Evolutionary conservation across 2,113 vertebrate genomes (phyloP).

Genomic region (Paramisgurnus dabryanus): DNA sequence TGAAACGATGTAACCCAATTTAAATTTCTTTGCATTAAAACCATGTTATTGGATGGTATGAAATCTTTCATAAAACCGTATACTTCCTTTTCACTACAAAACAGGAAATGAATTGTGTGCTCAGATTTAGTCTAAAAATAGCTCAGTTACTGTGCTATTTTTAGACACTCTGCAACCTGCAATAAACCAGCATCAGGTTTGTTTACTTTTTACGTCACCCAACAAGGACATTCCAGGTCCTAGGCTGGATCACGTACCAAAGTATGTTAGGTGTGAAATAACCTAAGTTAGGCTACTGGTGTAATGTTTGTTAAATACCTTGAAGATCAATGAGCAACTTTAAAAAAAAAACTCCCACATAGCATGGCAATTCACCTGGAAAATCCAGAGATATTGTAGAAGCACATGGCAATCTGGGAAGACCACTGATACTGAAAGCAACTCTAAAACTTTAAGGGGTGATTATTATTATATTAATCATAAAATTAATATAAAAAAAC

Average conservation of each 20-base stretch:
- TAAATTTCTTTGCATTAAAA: not conserved
- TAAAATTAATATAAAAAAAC: too few relatives aligned
- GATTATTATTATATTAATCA: too few relatives aligned
- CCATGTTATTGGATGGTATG: not conserved
- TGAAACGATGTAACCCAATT: too few relatives aligned
- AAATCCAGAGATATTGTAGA: too few relatives aligned
- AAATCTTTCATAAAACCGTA: not conserved
- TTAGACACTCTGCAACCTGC: not conserved
- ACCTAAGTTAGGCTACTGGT: not conserved
- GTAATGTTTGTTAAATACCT: not conserved
- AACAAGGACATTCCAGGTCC: constrained; percentile 34
- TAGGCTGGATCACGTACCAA: not conserved
- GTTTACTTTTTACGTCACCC: constrained; percentile 20
- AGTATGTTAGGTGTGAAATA: constrained; percentile 5
- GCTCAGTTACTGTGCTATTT: constrained; percentile 12
- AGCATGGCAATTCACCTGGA: too few relatives aligned
- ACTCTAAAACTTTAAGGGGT: too few relatives aligned
- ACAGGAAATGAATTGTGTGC: constrained; percentile 25
- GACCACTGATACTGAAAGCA: too few relatives aligned
- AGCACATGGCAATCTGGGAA: too few relatives aligned
- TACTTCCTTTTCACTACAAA: not conserved
- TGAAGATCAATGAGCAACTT: constrained; percentile 16
- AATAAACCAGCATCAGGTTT: not conserved
- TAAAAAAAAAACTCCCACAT: constrained; percentile 14
- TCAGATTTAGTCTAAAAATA: constrained; percentile 41